These are phyloP conservation scores for Drosophila equinoxialis DNA, from an alignment of 1,140 invertebrate genomes.

Conservation along the genomic window DNA sequence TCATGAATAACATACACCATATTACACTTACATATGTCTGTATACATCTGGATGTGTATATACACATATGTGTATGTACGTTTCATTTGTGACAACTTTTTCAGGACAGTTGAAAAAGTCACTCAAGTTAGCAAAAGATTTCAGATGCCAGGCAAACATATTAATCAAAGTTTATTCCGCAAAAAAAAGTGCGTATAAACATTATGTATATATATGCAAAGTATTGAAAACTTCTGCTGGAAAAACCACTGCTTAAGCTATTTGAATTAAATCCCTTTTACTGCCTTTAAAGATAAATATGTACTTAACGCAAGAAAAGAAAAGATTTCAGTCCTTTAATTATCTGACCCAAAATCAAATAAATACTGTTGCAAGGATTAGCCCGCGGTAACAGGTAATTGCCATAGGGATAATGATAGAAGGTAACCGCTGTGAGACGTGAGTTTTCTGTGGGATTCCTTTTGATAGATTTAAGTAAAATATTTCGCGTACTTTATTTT, in stretches of 20 bases:
- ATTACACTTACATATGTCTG: constrained; percentile 12
- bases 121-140: constrained; percentile 15
- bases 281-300: neutral
- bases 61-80: neutral
- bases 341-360: neutral
- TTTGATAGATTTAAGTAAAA: neutral
- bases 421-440: no score
- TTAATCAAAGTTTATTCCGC: constrained; percentile 11
- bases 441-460: no score
- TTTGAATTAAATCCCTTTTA: neutral
- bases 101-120: constrained; percentile 16
- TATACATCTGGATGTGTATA: neutral
- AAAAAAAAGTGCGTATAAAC: neutral
- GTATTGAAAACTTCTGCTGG: neutral
- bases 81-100: constrained; percentile 5
- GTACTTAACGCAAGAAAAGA: neutral
- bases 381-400: neutral
- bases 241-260: no score
- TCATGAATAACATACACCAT: constrained; percentile 25
- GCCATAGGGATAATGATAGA: neutral
- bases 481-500: neutral
- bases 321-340: neutral
- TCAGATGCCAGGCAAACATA: constrained; percentile 10
- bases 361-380: neutral
- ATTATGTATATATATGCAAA: neutral